These are phyloP conservation scores for Mamestra configurata DNA, from an alignment of 1,140 invertebrate species.

Conservation along the genomic window DNA sequence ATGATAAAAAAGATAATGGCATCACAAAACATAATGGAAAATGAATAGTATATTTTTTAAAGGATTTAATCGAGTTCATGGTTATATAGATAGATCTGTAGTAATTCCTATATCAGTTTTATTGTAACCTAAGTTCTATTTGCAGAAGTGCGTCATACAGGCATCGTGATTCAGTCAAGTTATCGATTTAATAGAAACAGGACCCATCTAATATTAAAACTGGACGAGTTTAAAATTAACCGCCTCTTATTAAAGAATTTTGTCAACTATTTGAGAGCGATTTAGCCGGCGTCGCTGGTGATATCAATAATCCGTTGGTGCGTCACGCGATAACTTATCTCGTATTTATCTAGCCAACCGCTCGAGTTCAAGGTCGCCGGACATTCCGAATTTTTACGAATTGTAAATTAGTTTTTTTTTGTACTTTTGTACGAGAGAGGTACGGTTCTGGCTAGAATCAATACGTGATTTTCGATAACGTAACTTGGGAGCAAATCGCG, in stretches of 20 bases:
- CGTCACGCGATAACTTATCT: constrained; percentile 47
- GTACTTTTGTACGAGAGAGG: background rate
- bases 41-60: no score
- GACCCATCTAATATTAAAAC: background rate
- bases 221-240: background rate
- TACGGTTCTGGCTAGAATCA: background rate
- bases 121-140: background rate
- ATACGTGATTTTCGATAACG: background rate
- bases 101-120: background rate
- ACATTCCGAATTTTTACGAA: constrained; percentile 35
- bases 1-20: background rate
- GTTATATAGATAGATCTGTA: no score
- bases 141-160: background rate
- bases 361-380: constrained; percentile 42
- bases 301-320: constrained; percentile 42
- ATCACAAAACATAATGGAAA: background rate
- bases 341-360: constrained; percentile 43
- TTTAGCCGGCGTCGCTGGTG: constrained; percentile 6
- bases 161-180: background rate
- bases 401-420: constrained; percentile 32
- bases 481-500: background rate
- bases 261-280: background rate
- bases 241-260: background rate
- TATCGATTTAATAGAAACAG: background rate
- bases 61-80: no score